Base-by-base conservation (phyloP, 1,140 invertebrate species). In the Bombyx mandarina region DNA sequence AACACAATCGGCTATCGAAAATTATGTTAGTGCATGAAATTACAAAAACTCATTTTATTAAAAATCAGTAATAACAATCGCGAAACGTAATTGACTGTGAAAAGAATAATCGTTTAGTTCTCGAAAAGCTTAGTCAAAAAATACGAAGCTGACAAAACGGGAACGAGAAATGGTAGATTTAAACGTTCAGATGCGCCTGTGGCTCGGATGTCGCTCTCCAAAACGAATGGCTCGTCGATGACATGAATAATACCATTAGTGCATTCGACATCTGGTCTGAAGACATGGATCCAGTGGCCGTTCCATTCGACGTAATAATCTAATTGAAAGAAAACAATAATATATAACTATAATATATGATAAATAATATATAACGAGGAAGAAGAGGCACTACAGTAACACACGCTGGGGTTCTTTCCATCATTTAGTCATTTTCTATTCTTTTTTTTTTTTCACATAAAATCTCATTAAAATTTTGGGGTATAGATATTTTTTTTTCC, bases 231-330 rank as follows among this genome's bases (percentile, higher is more conserved):
- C 58, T 88, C 89, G 73, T 97, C 95, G 70, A 98, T 96, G 46
- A 97, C 94, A 79, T 98, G 96, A 63, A 98, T 97, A 55, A 97
- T 93, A 43, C 96, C 96, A 79, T 98, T 98, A 68, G 95, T 97
- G 77, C 96, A 97, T 70, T 95, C 93, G 1, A 98, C 94, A 79
- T 98, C 95, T 2, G 95, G 93, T 61, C 95, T 90, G 72, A 94
- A 93, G n/a, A 98, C 94, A 58, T 92, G 92, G 58, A 97, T 95
- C 88, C 90, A 91, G 73, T 93, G 90, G 35, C 93, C 93, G 65
- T 95, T 92, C 95, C 95, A 97, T 74, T 93, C 92, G 51, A 97
- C 90, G 63, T 91, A 91, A 84, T 95, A 96, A 73, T 92, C 95
- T 95, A 6, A 88, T 22, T 88, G 88, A 66, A 54, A 63, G 56